Base-by-base conservation (phyloP, 2,888 invertebrate species). In the Epirrhoe tristata region DNA sequence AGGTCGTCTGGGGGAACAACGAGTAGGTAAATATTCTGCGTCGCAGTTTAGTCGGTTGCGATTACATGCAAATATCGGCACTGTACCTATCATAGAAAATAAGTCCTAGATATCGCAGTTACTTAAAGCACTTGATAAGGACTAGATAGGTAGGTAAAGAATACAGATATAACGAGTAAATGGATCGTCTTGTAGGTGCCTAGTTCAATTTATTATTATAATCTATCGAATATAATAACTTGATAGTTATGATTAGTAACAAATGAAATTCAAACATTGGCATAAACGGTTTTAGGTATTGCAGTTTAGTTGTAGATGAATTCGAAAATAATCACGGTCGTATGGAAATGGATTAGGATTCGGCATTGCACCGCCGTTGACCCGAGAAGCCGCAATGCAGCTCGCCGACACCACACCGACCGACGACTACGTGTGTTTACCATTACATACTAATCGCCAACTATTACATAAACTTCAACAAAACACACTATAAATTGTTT, bases 331-430 rank as follows among this genome's bases (percentile, higher is more conserved):
- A 79, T 83, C 79, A 81, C 73, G 80, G 80, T 74, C 14, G 62
- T 55, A 14, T 57, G 32, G 60, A 54, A 63, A 36, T 7, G 31
- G 51, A 39, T 67, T 61, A 14, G 63, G 67, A 69, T 66, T 72
- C 64, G 80, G 82, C 88, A 88, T 80, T 89, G 89, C 87, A 89
- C 87, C 86, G 60, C 14, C 48, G 43, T 53, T 64, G 64, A 64
- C 63, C 67, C 67, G 57, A 48, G 55, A 24, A 54, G 56, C 64
- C 68, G 68, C 68, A 68, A 50, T 68, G 68, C 68, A 68, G 68
- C 31, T 51, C 64, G 58, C 82, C 79, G 77, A 85, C 88, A 88
- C 89, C 87, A 88, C 87, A 81, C 85, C 85, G 79, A 77, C 75
- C 24, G 68, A 58, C 14, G 58, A 14, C 86, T 86, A 87, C 86